Conservation (phyloP, 2,797 vertebrate species). For the Phoebastria nigripes region DNA sequence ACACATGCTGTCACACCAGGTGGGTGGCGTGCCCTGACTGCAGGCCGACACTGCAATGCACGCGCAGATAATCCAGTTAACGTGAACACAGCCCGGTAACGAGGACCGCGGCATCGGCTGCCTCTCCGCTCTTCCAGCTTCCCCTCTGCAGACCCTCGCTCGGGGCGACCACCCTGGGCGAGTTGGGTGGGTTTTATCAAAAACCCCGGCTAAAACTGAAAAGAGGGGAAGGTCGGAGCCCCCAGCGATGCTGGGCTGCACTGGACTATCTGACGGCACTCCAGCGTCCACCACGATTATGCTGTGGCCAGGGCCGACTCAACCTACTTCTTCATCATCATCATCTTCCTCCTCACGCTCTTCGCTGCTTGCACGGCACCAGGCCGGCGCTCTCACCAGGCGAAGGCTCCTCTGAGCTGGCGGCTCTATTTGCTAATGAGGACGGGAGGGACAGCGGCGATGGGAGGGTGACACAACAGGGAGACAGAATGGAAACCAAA, state of each 20-base stretch:
- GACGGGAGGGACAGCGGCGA: slow-evolving; percentile 50
- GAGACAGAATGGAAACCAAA: slow-evolving; percentile 62
- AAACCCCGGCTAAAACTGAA: accelerated
- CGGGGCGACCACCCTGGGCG: accelerated
- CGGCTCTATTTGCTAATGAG: slow-evolving; percentile 71
- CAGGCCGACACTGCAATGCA: neutral
- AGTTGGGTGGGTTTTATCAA: neutral
- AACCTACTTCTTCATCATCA: slow-evolving; percentile 81
- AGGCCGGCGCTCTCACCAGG: slow-evolving; percentile 76
- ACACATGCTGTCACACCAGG: slow-evolving; percentile 53
- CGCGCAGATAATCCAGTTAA: neutral
- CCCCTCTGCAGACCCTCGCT: neutral
- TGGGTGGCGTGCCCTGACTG: neutral
- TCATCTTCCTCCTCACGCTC: slow-evolving; percentile 79
- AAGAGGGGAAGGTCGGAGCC: neutral
- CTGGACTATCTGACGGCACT: slow-evolving; percentile 55
- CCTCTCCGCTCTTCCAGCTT: neutral
- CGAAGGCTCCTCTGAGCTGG: slow-evolving; percentile 77
- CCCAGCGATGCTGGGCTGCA: neutral
- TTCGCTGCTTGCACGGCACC: slow-evolving; percentile 73
- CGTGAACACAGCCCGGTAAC: accelerated
- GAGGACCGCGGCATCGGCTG: neutral
- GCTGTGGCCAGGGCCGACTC: neutral
- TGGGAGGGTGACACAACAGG: slow-evolving; percentile 48
- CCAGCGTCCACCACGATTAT: neutral